Evolutionary conservation across 2,113 vertebrate species (phyloP), one percentile per base, ranked within the genome.

Genomic region (Muntiacus muntjak): DNA sequence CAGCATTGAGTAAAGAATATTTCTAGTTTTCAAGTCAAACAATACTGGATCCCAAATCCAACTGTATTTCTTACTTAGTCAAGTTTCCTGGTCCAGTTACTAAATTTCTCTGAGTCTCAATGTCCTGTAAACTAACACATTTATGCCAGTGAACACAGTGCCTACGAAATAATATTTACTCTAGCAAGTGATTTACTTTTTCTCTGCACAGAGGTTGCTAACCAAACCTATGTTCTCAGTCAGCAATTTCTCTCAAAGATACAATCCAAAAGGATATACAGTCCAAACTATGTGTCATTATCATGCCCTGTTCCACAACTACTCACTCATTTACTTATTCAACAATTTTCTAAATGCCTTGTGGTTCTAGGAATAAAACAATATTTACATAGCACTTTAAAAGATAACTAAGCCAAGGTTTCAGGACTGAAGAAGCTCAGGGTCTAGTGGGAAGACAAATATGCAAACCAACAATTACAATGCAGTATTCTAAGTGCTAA

Each of bases 241-340:
- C 89, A 98, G 87, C 28, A 88, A 97, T 36, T 95, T 87, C 7
- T 94, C 91, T 93, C 94, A 84, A 83, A 95, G 55, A 92, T 36
- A 71, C 3, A 88, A 15, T 91, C 60, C 54, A 91, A 67, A 96
- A 79, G 57, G 85, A 91, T 15, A 86, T 13, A 86, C 2, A 67
- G n/a, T 93, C 43, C 50, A 95, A 97, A 78, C 84, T 36, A 60
- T 25, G 3, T 26, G 21, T 45, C 54, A 94, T 76, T 58, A 74
- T 28, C 15, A 64, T 57, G 30, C 28, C 45, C 58, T 87, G 17
- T 43, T 92, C 19, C 71, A 62, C 15, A 90, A 47, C 84, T 52
- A 92, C 33, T 94, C 40, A 94, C 10, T 90, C 62, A 87, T 57
- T 76, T 85, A 50, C 16, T 57, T 89, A 76, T 58, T 91, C 40